A percentile compares a stretch with the other conserved stretches of the same genome.
These are phyloP conservation scores for Scytalopus superciliaris DNA, from an alignment of 2,113 vertebrate species.

Conservation along the genomic window DNA sequence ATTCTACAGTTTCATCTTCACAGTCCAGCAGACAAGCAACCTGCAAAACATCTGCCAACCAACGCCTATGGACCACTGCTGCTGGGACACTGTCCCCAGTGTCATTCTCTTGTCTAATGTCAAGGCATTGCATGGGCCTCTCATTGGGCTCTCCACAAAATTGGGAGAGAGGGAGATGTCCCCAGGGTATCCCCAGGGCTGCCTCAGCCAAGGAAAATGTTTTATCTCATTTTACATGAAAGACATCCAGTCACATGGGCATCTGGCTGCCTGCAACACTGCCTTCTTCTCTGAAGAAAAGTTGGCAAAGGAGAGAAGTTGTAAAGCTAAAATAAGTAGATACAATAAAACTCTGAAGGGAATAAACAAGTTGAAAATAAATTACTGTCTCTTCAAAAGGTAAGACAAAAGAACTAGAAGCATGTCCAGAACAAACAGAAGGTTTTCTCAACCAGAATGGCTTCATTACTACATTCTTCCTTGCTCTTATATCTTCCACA, in stretches of 20 bases:
- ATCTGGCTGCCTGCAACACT: background rate
- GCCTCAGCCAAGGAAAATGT: background rate
- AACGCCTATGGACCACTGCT: background rate
- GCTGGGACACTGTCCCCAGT: background rate
- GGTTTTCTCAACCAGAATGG: rapidly evolving
- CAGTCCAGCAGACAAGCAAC: background rate
- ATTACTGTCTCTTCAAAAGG: background rate
- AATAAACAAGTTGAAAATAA: background rate
- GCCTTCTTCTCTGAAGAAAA: background rate
- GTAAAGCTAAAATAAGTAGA: background rate
- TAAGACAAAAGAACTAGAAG: background rate
- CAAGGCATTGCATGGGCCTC: background rate
- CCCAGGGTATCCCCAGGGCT: background rate
- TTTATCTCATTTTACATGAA: background rate
- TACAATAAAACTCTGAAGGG: background rate
- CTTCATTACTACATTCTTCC: background rate
- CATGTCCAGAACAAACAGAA: background rate
- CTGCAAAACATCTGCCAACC: background rate
- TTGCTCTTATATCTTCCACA: background rate
- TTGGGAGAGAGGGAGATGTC: background rate
- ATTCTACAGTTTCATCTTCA: background rate
- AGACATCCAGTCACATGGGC: background rate
- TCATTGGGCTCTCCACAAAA: background rate
- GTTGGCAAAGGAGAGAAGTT: background rate
- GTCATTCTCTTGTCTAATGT: background rate